A percentile compares a stretch with the other conserved stretches of the same genome.
phyloP scores from a whole-genome alignment of 2,888 invertebrate species.

The Drosophila siamana region DNA sequence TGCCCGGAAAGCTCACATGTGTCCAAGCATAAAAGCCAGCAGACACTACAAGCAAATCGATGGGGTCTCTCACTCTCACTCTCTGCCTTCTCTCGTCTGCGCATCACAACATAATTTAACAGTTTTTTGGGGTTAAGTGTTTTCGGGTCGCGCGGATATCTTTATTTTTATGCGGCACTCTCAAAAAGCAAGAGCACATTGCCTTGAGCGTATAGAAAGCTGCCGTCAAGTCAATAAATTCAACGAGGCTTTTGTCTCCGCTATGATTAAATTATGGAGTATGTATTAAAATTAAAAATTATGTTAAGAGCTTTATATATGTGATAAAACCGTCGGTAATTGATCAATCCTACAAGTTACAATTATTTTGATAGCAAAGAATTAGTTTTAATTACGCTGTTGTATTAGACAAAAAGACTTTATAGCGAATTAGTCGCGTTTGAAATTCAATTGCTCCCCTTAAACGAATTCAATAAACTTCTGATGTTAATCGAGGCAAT shows the following conservation, averaged over 20 bases:
- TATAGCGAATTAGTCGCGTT: too few relatives aligned
- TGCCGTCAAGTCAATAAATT: neutral
- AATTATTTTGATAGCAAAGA: neutral
- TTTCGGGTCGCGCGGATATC: conserved; percentile 45
- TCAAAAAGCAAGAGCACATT: neutral
- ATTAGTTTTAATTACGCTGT: too few relatives aligned
- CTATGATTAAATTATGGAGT: neutral
- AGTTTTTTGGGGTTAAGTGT: conserved; percentile 51
- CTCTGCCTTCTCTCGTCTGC: neutral
- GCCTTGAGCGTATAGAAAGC: neutral
- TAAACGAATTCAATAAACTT: too few relatives aligned
- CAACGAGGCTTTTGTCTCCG: neutral
- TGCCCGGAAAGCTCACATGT: conserved; percentile 64
- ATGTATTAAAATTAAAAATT: neutral
- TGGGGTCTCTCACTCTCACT: neutral
- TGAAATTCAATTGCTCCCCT: too few relatives aligned
- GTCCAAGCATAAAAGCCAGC: conserved; percentile 37
- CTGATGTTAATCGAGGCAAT: too few relatives aligned
- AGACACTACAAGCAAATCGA: conserved; percentile 11
- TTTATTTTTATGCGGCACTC: conserved; percentile 48
- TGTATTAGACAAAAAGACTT: too few relatives aligned
- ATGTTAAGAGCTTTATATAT: neutral
- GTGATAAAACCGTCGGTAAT: neutral
- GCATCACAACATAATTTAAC: conserved; percentile 46
- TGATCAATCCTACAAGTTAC: neutral